Conservation (phyloP, 2,797 vertebrate species). For the Smutsia gigantea region DNA sequence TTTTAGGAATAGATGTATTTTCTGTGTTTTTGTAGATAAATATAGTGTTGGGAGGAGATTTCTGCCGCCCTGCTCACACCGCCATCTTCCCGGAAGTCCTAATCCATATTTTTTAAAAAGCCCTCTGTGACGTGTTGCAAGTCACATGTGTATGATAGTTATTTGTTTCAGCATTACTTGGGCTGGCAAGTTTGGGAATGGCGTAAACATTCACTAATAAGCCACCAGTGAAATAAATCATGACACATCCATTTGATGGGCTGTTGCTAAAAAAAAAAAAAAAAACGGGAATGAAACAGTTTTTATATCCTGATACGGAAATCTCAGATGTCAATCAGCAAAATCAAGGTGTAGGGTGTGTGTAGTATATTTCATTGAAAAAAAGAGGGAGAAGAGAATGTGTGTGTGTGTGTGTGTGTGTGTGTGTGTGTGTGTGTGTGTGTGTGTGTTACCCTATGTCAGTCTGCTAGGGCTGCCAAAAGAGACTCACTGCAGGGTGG, state of each 20-base stretch:
- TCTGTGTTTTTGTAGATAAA: too few relatives aligned
- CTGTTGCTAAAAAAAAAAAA: background rate
- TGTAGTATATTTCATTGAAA: background rate
- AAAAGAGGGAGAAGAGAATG: background rate
- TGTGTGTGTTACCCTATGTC: fast-evolving
- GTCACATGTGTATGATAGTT: background rate
- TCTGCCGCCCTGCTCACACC: too few relatives aligned
- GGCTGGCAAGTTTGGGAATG: background rate
- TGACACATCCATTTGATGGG: background rate
- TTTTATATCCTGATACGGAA: background rate
- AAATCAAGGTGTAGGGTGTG: background rate
- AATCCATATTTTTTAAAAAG: background rate
- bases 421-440: background rate
- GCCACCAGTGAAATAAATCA: background rate
- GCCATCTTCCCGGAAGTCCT: too few relatives aligned
- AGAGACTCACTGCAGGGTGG: background rate
- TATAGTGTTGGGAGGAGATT: too few relatives aligned
- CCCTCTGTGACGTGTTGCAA: background rate
- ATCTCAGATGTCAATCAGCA: background rate
- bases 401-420: background rate
- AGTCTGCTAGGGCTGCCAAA: background rate
- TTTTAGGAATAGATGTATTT: too few relatives aligned
- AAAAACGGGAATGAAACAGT: background rate
- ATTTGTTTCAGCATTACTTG: background rate
- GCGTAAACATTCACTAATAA: background rate